Conservation (phyloP, 2,113 vertebrate genomes). For the Halcyon senegalensis region DNA sequence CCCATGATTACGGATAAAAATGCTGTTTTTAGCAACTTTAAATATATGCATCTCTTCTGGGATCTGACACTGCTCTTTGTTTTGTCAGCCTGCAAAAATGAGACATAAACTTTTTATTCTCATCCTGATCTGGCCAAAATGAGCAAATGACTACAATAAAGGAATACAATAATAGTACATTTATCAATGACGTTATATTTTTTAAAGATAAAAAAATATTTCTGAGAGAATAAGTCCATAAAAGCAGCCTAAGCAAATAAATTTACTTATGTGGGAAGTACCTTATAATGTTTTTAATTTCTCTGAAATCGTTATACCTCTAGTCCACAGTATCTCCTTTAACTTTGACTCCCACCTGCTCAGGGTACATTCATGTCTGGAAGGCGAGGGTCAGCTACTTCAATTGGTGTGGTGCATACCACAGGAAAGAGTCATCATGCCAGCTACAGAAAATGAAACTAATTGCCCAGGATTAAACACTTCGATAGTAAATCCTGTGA, state of each 20-base stretch:
- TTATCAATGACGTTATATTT: neutral
- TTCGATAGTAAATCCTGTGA: neutral
- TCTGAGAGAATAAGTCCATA: neutral
- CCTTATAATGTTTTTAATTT: neutral
- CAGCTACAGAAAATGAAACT: neutral
- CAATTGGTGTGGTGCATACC: neutral
- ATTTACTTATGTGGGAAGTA: neutral
- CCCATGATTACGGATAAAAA: neutral
- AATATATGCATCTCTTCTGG: neutral
- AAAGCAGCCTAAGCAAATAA: neutral
- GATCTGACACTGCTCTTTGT: neutral
- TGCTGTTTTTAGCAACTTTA: neutral
- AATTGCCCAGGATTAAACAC: neutral
- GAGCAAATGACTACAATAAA: neutral
- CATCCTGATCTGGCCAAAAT: neutral
- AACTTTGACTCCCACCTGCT: neutral
- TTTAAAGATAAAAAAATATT: neutral
- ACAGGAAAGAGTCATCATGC: neutral
- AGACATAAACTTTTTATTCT: neutral
- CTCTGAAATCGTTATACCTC: neutral
- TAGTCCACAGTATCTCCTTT: neutral
- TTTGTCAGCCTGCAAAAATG: neutral
- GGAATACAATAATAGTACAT: neutral
- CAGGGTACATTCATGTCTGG: accelerated
- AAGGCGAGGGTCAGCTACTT: neutral